Conservation (phyloP, 2,113 vertebrate species). For the Rafetus swinhoei region DNA sequence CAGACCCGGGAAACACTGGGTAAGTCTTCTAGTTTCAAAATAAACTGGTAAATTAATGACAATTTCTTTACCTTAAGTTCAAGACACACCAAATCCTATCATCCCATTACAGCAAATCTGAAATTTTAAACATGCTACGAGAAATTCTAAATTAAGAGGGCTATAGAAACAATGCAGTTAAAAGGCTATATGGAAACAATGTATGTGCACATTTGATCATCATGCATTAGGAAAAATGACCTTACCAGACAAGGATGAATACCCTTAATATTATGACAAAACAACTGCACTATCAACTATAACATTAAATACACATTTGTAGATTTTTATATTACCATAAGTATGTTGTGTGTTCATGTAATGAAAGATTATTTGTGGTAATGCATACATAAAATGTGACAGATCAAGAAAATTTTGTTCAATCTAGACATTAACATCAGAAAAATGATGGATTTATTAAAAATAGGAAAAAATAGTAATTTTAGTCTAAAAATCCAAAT, state of each 20-base stretch:
- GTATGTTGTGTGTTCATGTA: neutral
- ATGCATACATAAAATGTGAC: no score
- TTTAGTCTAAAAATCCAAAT: no score
- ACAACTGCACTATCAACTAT: neutral
- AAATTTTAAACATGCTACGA: neutral
- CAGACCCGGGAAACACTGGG: no score
- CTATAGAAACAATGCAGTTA: neutral
- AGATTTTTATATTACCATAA: neutral
- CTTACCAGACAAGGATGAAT: neutral
- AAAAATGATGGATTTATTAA: no score
- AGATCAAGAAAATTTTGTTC: no score
- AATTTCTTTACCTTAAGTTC: neutral
- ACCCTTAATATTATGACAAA: neutral
- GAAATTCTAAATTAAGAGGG: neutral
- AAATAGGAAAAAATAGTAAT: no score
- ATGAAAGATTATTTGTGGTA: neutral
- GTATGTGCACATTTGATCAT: neutral
- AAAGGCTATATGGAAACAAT: no score
- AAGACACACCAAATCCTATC: neutral
- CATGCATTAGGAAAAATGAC: neutral
- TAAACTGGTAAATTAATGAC: neutral
- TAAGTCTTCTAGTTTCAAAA: neutral
- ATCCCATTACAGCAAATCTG: neutral
- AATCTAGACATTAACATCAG: no score
- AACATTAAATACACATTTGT: neutral